Percentiles rank a stretch among this genome's conserved stretches.
phyloP scores from a whole-genome alignment of 2,113 vertebrate genomes.

The Spea bombifrons region DNA sequence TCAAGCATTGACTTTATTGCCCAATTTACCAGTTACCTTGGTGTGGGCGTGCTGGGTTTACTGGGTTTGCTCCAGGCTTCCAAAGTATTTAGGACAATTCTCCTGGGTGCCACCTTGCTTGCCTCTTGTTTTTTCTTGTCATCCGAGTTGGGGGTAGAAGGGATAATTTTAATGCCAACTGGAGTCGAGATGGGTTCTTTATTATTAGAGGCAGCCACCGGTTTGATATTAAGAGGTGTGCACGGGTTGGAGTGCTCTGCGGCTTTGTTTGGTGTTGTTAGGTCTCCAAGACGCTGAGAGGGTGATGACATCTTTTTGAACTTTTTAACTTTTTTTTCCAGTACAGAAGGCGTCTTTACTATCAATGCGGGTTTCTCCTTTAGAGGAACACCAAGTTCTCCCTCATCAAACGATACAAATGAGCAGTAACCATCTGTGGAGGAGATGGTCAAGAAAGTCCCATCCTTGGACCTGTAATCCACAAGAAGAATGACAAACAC shows the following conservation, averaged over 20 bases:
- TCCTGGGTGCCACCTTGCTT: slow-evolving; percentile 69
- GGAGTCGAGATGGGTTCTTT: slow-evolving; percentile 54
- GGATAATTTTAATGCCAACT: slow-evolving; percentile 39
- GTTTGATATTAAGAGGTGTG: slow-evolving; percentile 45
- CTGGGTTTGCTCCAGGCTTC: slow-evolving; percentile 86
- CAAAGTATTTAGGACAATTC: slow-evolving; percentile 85
- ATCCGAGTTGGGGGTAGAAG: slow-evolving; percentile 54
- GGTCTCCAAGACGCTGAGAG: slow-evolving; percentile 52
- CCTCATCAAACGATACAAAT: slow-evolving; percentile 85
- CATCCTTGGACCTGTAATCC: slow-evolving; percentile 81
- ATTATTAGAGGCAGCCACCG: accelerated
- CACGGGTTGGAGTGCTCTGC: slow-evolving; percentile 58
- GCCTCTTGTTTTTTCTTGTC: slow-evolving; percentile 64
- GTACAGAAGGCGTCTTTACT: slow-evolving; percentile 59
- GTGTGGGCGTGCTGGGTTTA: slow-evolving; percentile 71
- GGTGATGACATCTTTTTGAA: slow-evolving; percentile 51
- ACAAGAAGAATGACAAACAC: not conserved
- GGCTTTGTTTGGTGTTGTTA: slow-evolving; percentile 52
- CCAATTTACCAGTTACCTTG: slow-evolving; percentile 71
- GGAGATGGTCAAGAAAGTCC: slow-evolving; percentile 87
- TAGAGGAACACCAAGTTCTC: slow-evolving; percentile 82
- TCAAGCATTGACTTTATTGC: not conserved
- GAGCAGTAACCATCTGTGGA: slow-evolving; percentile 98
- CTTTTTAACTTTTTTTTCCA: slow-evolving; percentile 78
- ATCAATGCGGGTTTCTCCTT: slow-evolving; percentile 81